Evolutionary conservation across 1,140 invertebrate species (phyloP).

Genomic region (Heliothis virescens): DNA sequence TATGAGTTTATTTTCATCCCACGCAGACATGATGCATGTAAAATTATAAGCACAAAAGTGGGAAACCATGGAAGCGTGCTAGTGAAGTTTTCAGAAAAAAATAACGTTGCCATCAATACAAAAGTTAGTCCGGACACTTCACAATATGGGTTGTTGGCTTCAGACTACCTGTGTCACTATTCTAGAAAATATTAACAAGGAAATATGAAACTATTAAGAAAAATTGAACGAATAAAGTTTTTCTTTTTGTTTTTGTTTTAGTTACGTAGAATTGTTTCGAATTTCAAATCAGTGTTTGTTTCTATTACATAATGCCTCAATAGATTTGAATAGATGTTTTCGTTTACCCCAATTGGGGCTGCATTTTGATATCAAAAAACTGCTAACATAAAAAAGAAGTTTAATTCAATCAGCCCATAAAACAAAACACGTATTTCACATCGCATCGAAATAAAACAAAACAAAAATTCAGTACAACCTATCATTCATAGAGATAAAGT

Average conservation of each 20-base stretch:
- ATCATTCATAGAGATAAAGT: slow-evolving; percentile 42
- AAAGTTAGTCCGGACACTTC: slow-evolving; percentile 39
- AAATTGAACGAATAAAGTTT: too few relatives aligned
- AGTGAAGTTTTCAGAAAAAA: slow-evolving; percentile 33
- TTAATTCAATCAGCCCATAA: not conserved
- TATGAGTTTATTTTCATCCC: not conserved
- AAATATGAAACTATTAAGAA: not conserved
- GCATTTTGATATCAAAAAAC: too few relatives aligned
- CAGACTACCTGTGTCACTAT: slow-evolving; percentile 29
- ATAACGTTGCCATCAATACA: slow-evolving; percentile 42
- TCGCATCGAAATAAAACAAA: not conserved
- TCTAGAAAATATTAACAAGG: slow-evolving; percentile 14
- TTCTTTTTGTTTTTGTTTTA: too few relatives aligned
- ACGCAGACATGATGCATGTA: not conserved
- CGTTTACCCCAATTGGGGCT: too few relatives aligned
- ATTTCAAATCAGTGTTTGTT: too few relatives aligned
- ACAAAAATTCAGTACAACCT: slow-evolving; percentile 19
- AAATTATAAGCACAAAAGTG: slow-evolving; percentile 29
- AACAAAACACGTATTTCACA: too few relatives aligned
- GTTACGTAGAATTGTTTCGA: too few relatives aligned
- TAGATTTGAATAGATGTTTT: too few relatives aligned
- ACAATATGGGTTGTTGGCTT: slow-evolving; percentile 40
- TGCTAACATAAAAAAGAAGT: too few relatives aligned
- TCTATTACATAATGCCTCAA: too few relatives aligned
- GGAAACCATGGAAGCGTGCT: not conserved